Conservation (phyloP, 2,113 vertebrate genomes). For the Aphyosemion australe region DNA sequence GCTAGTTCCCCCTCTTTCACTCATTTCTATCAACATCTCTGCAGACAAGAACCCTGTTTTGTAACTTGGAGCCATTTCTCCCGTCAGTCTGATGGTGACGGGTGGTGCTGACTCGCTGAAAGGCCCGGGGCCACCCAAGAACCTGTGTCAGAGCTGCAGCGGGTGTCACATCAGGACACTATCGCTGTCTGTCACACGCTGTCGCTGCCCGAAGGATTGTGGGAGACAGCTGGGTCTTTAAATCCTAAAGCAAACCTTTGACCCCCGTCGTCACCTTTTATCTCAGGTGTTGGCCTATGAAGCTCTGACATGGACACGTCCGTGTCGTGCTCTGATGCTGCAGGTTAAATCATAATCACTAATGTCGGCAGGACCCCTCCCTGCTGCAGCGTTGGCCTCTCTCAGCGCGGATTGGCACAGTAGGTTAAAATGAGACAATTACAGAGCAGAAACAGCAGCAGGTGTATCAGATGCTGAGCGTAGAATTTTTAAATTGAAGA, state of each 20-base stretch:
- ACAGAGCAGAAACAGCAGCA: conserved; percentile 41
- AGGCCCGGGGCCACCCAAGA: conserved; percentile 30
- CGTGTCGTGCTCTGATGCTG: conserved; percentile 6
- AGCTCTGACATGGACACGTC: background rate
- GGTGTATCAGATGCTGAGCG: conserved; percentile 49
- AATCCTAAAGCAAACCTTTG: conserved; percentile 11
- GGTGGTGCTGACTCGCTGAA: conserved; percentile 43
- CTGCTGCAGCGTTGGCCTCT: conserved; percentile 4
- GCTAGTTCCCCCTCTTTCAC: too few relatives aligned
- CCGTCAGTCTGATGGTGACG: conserved; percentile 54
- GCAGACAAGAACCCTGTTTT: background rate
- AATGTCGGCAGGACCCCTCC: background rate
- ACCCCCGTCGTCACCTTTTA: conserved; percentile 46
- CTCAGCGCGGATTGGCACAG: conserved; percentile 20
- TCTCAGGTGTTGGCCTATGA: conserved; percentile 34
- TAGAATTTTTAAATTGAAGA: conserved; percentile 55
- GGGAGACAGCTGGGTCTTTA: conserved; percentile 35
- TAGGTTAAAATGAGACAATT: conserved; percentile 55
- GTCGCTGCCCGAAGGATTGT: conserved; percentile 40
- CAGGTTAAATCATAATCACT: background rate
- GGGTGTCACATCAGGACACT: conserved; percentile 54
- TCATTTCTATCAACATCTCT: background rate
- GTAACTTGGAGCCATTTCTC: background rate
- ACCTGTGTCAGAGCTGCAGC: conserved; percentile 55
- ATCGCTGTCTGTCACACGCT: conserved; percentile 59